A percentile compares a stretch with the other conserved stretches of the same genome.
phyloP scores from a whole-genome alignment of 1,140 invertebrate genomes.

The Diuraphis noxia region DNA sequence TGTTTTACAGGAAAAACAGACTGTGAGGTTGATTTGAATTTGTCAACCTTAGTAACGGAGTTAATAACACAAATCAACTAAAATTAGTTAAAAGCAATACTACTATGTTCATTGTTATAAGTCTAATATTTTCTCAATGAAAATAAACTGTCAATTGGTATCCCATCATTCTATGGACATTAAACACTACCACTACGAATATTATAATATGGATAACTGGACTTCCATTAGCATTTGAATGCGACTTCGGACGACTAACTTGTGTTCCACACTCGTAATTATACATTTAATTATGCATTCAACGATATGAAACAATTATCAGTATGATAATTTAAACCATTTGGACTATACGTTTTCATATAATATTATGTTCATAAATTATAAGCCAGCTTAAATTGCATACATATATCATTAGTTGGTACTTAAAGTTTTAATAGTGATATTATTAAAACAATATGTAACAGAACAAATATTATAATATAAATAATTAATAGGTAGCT shows the following conservation, averaged over 20 bases:
- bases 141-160: neutral
- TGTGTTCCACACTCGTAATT: conserved; percentile 51
- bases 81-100: neutral
- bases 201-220: conserved; percentile 36
- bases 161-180: neutral
- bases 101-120: neutral
- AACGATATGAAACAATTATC: conserved; percentile 22
- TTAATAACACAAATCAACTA: neutral
- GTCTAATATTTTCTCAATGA: neutral
- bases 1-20: neutral
- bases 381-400: neutral
- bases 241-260: conserved; percentile 34
- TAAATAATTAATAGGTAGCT: neutral
- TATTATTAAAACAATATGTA: conserved; percentile 7
- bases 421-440: neutral
- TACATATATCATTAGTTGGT: neutral
- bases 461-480: neutral
- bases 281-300: conserved; percentile 37
- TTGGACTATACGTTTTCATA: conserved; percentile 11
- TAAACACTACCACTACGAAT: neutral
- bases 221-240: conserved; percentile 48
- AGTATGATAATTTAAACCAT: conserved; percentile 23
- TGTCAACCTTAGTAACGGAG: neutral
- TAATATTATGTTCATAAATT: conserved; percentile 29
- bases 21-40: neutral